Evolutionary conservation across 2,888 invertebrate genomes (phyloP).

Genomic region (Thysanoteuthis rhombus): DNA sequence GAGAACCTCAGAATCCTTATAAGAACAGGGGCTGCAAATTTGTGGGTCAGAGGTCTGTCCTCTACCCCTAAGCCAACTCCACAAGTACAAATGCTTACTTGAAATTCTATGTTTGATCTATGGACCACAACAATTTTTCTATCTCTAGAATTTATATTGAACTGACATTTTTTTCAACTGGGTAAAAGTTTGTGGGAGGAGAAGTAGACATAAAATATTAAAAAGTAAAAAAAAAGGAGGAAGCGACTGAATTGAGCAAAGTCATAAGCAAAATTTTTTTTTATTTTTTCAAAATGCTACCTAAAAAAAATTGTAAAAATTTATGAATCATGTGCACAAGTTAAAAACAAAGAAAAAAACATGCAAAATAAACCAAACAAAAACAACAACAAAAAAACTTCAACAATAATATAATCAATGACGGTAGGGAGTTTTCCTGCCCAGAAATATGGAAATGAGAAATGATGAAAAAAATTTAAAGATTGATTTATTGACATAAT

Average conservation of each 20-base stretch:
- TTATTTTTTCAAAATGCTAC: background rate
- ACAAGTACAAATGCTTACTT: background rate
- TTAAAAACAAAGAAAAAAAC: background rate
- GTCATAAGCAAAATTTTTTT: background rate
- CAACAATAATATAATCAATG: constrained; percentile 12
- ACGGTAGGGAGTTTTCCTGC: background rate
- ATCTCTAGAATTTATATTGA: background rate
- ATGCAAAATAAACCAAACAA: no score
- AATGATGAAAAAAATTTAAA: background rate
- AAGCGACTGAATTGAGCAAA: background rate
- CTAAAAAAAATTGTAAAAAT: background rate
- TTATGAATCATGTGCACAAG: background rate
- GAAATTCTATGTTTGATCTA: background rate
- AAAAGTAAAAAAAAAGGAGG: background rate
- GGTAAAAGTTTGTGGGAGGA: background rate
- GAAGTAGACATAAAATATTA: background rate
- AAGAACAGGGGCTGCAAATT: background rate
- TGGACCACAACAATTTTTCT: background rate
- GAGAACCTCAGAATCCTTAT: background rate
- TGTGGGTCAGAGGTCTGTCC: background rate
- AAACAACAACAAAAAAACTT: background rate
- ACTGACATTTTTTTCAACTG: background rate
- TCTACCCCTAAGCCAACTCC: background rate
- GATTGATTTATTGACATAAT: background rate
- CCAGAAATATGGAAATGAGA: background rate